Evolutionary conservation across 2,888 invertebrate species (phyloP), one percentile per base, ranked within the genome.

Genomic region (Drosophila kambysellisi): DNA sequence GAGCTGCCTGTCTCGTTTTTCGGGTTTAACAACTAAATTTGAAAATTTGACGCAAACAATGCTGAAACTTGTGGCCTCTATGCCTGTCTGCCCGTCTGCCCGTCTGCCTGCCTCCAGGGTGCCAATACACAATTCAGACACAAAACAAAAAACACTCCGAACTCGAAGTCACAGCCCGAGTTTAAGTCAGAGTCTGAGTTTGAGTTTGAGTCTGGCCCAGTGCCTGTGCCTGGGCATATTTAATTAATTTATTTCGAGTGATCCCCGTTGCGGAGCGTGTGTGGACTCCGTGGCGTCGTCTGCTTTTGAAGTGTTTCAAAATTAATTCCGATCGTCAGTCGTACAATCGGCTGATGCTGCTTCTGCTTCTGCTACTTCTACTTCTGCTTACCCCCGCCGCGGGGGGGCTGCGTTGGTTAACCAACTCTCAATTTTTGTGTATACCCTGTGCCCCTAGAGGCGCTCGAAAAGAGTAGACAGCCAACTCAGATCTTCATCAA

Each of bases 21-120:
- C 89, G 87, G 83, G 90, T 88, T 89, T 89, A 88, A 88, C 88
- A 88, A 87, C 90, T 86, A 89, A 83, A 89, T 88, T 89, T 88
- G 80, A 88, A 88, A 82, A 85, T 87, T 88, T 89, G 88, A 88
- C 89, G 81, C 88, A 88, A 89, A 89, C 88, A 88, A 83, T 82
- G 86, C 70, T 70, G 68, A 61, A 71, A 70, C 57, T 62, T 65
- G 67, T 68, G 50, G 74, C 59, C 67, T 35, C 35, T 35, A 35
- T 58, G 63, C 37, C 68, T 67, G 62, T n/a, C 63, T 64, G 72
- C 52, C 70, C 30, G 64, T 4, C 52, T 60, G 73, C 48, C 67
- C 30, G 64, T 4, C 52, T 60, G 64, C 12, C 33, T 66, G 71
- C 69, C 60, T 76, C 74, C 72, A 72, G 83, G 87, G 80, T 78